Evolutionary conservation across 1,140 invertebrate genomes (phyloP), one percentile per base, ranked within the genome.

Genomic region (Drosophila pseudoobscura): DNA sequence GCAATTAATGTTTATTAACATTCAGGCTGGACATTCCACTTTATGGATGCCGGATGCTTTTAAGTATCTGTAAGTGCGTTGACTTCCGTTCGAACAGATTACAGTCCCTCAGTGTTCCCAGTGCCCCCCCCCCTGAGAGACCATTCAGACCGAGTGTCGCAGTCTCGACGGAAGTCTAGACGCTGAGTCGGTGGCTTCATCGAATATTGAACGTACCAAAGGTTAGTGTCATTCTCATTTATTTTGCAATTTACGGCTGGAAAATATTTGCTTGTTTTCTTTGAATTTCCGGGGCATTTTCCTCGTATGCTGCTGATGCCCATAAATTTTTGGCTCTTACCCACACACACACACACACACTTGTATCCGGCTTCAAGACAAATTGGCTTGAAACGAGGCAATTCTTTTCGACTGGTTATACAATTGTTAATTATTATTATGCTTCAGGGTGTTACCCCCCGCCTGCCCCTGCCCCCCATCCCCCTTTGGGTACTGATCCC

Each of bases 81-180:
- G 61, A 55, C 60, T 66, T 74, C 29, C 53, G 55, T 24, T 17
- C 43, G 56, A 53, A 69, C 46, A 29, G 46, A 47, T 56, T 22
- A 53, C 57, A 74, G 57, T 17, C 17, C 17, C 17, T 17, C 17
- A 17, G 17, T 66, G 69, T 73, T 62, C 68, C 52, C 68, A 80
- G 72, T 74, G 0, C 26, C 1, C 29, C 8, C 2, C 8, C 29
- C 2, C 29, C 2, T 31, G 4, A 2, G 4, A 0, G 17, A 1
- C 24, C 29, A 31, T 31, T 31, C 29, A 29, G 29, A 29, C 2
- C 0, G 1, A 29, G 29, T 1, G 26, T 7, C 53, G 61, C 43
- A 70, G 79, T 87, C 82, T 87, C 82, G 82, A 87, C 82, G 74
- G 83, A 82, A 87, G 82, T 87, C 82, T 87, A 87, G 82, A 87